Evolutionary conservation across 1,140 invertebrate species (phyloP), one percentile per base, ranked within the genome.

Genomic region (Bombus affinis): DNA sequence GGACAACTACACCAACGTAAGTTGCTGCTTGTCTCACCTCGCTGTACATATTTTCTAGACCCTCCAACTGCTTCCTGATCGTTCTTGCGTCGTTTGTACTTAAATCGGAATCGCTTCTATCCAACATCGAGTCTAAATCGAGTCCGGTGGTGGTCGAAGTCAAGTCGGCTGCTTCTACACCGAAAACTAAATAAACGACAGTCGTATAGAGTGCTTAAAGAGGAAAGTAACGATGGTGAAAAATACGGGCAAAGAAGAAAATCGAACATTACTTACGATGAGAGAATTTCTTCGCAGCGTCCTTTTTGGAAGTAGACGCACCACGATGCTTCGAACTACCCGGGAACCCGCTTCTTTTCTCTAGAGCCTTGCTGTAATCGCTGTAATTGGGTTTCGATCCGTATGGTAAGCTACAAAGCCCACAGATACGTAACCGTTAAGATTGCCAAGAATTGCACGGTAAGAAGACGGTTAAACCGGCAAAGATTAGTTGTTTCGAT

Each of bases 31-130:
- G 53, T 32, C 77, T 57, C 28, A 96, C 97, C 95, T 97, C 96
- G 18, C 97, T 97, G 92, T 99, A 99, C 98, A 98, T 98, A 84
- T 96, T 97, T 95, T 99, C 98, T 18, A 99, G 95, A 2, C 98
- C 97, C 92, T 98, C 97, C 35, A 99, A 94, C 92, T 98, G 98
- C 83, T 98, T 97, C 71, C 98, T 96, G 53, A 98, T 98, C 6
- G 97, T 97, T 87, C 97, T 95, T 0, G 97, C 97, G 93, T 98
- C 97, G 32, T 97, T 97, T 3, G 97, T 97, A 59, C 97, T 97
- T 25, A 97, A 95, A 92, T 97, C 97, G 15, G 97, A 97, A 93
- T 98, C 97, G 80, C 97, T 97, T 42, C 96, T 96, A 86, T 98
- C 97, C 68, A 97, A 94, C 95, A 98, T 97, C 2, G 97, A 98